Evolutionary conservation across 2,113 vertebrate genomes (phyloP), one percentile per base, ranked within the genome.

Genomic region (Centropus unirufus): DNA sequence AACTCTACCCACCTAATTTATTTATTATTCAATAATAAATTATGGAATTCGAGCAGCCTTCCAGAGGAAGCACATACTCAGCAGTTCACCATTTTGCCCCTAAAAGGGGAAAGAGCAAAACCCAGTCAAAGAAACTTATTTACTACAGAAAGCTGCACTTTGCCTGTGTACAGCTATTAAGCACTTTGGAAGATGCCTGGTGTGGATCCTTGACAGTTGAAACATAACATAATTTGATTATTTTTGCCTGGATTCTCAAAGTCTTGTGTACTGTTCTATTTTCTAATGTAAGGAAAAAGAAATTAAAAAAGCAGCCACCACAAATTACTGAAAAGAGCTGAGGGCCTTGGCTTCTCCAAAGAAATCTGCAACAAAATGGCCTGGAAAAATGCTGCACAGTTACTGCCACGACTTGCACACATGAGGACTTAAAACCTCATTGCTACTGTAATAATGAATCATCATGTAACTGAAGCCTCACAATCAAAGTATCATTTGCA

Each of bases 351-450:
- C 23, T 63, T 62, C 55, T 83, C 46, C 22, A 44, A 29, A 67
- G 79, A 80, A 63, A 80, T 9, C 27, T 59, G 20, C 42, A 62
- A 13, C 23, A 11, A 22, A 67, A 90, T 1, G 18, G 9, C 34
- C 72, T 54, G 52, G 22, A 6, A 3, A 1, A 52, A 63, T 15
- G 8, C 76, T 64, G 59, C 83, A 24, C 24, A 5, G 47, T 2
- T 75, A 52, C 88, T 92, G 79, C 61, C 68, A 6, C 29, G 73
- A 89, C 90, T 69, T 85, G 85, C 61, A 88, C 47, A 36, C 8
- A 29, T 55, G 49, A 57, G 79, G 90, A 63, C 86, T 90, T 88
- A 61, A 86, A 88, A 79, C 52, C 61, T 24, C 36, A 7, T 32
- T 75, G 61, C 85, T 73, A 1, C 86, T 76, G 88, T 70, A 59